These are phyloP conservation scores for Sebastes variabilis DNA, from an alignment of 2,797 vertebrate genomes.

Conservation along the genomic window DNA sequence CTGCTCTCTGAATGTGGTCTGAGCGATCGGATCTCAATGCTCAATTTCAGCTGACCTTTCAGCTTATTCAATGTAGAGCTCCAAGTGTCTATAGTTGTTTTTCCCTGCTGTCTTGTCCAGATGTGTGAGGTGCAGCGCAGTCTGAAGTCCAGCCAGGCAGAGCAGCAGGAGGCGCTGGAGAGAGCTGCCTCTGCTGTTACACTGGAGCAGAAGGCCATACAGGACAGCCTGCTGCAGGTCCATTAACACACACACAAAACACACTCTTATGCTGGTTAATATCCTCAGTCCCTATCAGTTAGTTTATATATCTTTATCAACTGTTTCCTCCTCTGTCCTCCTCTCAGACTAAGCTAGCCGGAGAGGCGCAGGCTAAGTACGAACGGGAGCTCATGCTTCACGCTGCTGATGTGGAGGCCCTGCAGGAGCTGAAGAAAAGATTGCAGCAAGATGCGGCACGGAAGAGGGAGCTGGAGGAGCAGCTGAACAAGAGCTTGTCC, in stretches of 20 bases:
- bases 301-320: not conserved
- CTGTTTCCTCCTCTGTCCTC: not conserved
- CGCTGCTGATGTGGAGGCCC: conserved; percentile 93
- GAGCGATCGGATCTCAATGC: too few species aligned
- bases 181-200: conserved; percentile 86
- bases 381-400: conserved; percentile 97
- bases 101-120: conserved; percentile 65
- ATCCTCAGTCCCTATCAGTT: not conserved
- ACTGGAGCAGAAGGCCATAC: conserved; percentile 91
- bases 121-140: conserved; percentile 90
- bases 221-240: conserved; percentile 94
- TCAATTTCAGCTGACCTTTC: too few species aligned
- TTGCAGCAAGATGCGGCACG: conserved; percentile 76
- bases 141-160: conserved; percentile 86
- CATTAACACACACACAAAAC: not conserved
- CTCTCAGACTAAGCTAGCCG: conserved; percentile 80
- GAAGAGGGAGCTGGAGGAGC: conserved; percentile 88
- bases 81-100: not conserved
- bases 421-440: conserved; percentile 92
- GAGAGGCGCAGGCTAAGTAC: conserved; percentile 95
- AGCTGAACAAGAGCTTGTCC: conserved; percentile 84
- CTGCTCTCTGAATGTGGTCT: not conserved
- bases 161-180: conserved; percentile 94
- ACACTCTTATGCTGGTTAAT: not conserved
- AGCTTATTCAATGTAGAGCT: too few species aligned